Evolutionary conservation across 2,113 vertebrate species (phyloP).

Genomic region (Marmota flaviventris): DNA sequence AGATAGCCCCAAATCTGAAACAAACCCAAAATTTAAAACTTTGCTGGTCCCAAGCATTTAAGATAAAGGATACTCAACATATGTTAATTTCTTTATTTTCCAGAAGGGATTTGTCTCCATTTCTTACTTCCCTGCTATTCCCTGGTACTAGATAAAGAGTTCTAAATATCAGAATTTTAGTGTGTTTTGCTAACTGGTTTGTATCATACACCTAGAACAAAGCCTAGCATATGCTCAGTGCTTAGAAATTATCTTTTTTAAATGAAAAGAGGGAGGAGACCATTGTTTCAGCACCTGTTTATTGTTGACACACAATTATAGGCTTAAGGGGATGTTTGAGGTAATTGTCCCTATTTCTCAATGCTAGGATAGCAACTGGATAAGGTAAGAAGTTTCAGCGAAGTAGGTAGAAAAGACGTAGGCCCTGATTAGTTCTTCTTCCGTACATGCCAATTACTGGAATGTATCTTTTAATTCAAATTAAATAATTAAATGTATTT

Average conservation of each 20-base stretch:
- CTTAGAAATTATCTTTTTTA: neutral
- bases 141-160: neutral
- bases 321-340: too few relatives aligned
- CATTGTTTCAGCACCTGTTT: neutral
- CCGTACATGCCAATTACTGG: neutral
- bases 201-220: neutral
- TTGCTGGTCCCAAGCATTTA: too few relatives aligned
- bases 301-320: neutral
- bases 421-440: neutral
- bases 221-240: neutral
- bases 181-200: neutral
- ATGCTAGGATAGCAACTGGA: neutral
- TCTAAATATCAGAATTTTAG: too few relatives aligned
- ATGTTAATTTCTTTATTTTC: neutral
- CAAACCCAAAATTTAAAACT: neutral
- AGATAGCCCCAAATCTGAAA: neutral
- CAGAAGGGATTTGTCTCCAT: neutral
- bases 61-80: neutral
- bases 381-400: fast-evolving
- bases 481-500: neutral
- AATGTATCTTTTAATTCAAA: neutral
- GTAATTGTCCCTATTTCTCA: neutral
- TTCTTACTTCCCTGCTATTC: fast-evolving
- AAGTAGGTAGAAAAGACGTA: neutral
- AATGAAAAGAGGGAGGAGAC: neutral